Base-by-base conservation (phyloP, 2,888 invertebrate species). In the Lasiommata megera region DNA sequence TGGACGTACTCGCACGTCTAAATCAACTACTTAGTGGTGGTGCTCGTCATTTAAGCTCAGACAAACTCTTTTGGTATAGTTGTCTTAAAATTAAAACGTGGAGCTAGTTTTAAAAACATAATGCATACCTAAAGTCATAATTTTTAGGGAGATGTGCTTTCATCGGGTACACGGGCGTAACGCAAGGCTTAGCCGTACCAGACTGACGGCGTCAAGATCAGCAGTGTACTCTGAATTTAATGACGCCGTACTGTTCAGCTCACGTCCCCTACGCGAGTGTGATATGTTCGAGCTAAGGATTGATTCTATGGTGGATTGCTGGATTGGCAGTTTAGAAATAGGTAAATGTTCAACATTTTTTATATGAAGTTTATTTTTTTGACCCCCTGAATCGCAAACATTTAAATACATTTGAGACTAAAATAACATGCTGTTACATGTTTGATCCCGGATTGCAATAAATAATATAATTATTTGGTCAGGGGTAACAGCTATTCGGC, bases 291-390 rank as follows among this genome's bases (percentile, higher is more conserved):
- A 98, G 82, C 94, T 98, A 18, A 92, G 94, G 47, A 94, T 98
- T 47, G 98, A 98, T 77, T 95, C 94, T 72, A 96, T 97, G 93
- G 96, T 98, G 12, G 97, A 96, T 68, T 93, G 97, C 63, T 98
- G 98, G 98, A 96, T 96, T 9, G 98, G 98, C 5, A 96, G 97
- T 62, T 94, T 98, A 54, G 98, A 98, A 91, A 95, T 96, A 61
- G 96, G 95, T 94, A 74, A 31, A 8, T 11, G 14, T 14, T 14
- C n/a, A n/a, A n/a, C n/a, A 6, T 28, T 28, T 28, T 28, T 28
- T 28, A 28, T 28, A 7, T 28, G 28, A 28, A 7, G 28, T 28
- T 28, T 28, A 3, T 6, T 28, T 3, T 28, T 7, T 28, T 28
- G 3, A 6, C 7, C 7, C 7, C 3, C 3, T 6, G 28, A 28